These are phyloP conservation scores for Copidosoma aretas DNA, from an alignment of 2,888 invertebrate genomes.

Conservation along the genomic window DNA sequence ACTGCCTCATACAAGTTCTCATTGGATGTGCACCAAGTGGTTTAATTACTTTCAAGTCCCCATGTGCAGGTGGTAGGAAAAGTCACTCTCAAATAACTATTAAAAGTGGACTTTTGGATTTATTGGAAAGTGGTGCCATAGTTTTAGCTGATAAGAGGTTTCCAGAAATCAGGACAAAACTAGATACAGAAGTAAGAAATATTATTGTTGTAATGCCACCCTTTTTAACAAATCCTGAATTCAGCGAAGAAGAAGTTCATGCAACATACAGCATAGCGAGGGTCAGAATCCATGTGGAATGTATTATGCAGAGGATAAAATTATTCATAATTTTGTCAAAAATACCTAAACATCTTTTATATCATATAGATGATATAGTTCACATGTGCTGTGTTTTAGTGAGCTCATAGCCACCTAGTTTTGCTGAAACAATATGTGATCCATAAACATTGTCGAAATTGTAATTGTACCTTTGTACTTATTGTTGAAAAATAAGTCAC, in stretches of 20 bases:
- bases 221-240: conserved; percentile 9
- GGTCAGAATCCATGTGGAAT: conserved; percentile 13
- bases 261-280: conserved; percentile 11
- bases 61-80: no score
- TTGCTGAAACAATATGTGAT: not conserved
- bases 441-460: not conserved
- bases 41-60: no score
- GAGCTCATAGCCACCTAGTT: conserved; percentile 34
- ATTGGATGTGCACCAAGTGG: no score
- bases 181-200: conserved; percentile 28
- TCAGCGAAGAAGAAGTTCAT: conserved; percentile 10
- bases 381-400: conserved; percentile 38
- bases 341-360: conserved; percentile 30
- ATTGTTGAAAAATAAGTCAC: no score
- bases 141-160: conserved; percentile 43
- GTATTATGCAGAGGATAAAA: conserved; percentile 39
- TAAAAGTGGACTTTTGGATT: conserved; percentile 39
- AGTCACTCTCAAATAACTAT: not conserved
- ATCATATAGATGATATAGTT: conserved; percentile 21
- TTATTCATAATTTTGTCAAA: conserved; percentile 31
- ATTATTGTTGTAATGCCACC: conserved; percentile 31
- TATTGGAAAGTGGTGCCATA: conserved; percentile 37
- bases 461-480: not conserved
- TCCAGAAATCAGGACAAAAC: conserved; percentile 31
- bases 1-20: no score